phyloP scores from a whole-genome alignment of 1,140 invertebrate species.

The Drosophila pandora region DNA sequence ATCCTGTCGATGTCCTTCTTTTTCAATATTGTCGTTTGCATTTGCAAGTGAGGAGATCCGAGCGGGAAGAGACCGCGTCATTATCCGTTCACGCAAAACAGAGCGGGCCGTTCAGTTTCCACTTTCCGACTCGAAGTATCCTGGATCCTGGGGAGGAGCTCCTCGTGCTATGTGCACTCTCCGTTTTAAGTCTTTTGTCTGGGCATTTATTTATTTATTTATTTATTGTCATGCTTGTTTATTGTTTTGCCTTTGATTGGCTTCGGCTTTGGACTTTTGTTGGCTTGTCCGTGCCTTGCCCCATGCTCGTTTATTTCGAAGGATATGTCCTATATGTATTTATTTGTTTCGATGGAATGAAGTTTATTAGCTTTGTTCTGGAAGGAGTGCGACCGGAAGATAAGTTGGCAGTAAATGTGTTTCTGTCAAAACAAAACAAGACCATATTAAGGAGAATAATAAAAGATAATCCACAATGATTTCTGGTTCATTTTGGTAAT shows the following conservation, averaged over 20 bases:
- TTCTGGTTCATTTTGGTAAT: neutral
- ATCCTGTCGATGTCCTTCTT: conserved; percentile 37
- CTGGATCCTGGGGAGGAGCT: neutral
- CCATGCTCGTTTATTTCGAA: neutral
- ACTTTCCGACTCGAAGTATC: neutral
- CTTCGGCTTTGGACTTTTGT: conserved; percentile 34
- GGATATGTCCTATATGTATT: neutral
- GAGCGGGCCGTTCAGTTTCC: conserved; percentile 9
- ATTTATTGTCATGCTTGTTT: conserved; percentile 80
- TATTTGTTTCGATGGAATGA: neutral
- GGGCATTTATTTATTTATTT: conserved; percentile 74
- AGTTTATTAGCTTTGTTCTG: conserved; percentile 27
- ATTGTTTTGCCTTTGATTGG: conserved; percentile 77
- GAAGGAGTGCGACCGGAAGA: conserved; percentile 3
- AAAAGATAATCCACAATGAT: conserved; percentile 1
- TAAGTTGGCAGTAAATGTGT: conserved; percentile 10
- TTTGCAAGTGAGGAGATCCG: conserved; percentile 25
- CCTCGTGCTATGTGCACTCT: neutral
- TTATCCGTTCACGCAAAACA: conserved; percentile 67
- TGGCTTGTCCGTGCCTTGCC: conserved; percentile 17
- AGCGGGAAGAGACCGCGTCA: conserved; percentile 50
- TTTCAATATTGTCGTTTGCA: conserved; percentile 67
- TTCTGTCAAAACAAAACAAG: conserved; percentile 14
- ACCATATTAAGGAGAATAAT: neutral
- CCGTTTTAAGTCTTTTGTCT: conserved; percentile 41